Evolutionary conservation across 2,888 invertebrate species (phyloP).

Genomic region (Drosophila atroscutellata): DNA sequence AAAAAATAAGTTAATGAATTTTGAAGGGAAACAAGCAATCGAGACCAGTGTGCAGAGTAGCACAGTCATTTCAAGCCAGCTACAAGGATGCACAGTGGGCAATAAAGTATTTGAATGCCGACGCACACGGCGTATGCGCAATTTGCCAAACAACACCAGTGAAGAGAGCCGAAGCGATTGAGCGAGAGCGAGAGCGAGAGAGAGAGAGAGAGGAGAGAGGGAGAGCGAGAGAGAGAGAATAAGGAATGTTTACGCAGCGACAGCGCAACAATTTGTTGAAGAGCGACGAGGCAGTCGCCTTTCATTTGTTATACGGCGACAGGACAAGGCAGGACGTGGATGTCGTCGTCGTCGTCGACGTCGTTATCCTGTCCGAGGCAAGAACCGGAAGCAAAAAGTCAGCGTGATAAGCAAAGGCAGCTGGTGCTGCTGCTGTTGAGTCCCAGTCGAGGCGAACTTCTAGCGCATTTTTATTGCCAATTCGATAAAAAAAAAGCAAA

Average conservation of each 20-base stretch:
- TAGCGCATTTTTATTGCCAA: constrained; percentile 62
- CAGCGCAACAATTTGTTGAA: constrained; percentile 78
- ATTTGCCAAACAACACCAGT: constrained; percentile 31
- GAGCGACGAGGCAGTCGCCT: constrained; percentile 51
- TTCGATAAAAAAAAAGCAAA: constrained; percentile 12
- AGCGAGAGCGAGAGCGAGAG: constrained; percentile 2
- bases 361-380: constrained; percentile 59
- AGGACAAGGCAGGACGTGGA: constrained; percentile 27
- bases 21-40: neutral
- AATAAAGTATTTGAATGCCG: constrained; percentile 16
- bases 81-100: constrained; percentile 66
- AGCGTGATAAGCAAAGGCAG: constrained; percentile 70
- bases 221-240: constrained; percentile 10
- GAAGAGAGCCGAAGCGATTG: constrained; percentile 11
- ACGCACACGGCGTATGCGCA: constrained; percentile 77
- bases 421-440: constrained; percentile 1
- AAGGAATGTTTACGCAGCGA: constrained; percentile 59
- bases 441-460: constrained; percentile 12
- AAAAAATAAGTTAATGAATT: neutral
- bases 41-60: constrained; percentile 26
- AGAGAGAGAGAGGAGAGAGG: constrained; percentile 5
- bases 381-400: constrained; percentile 76
- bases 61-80: constrained; percentile 30
- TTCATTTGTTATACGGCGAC: constrained; percentile 47
- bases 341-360: neutral